Conservation (phyloP, 2,113 vertebrate species). For the Misgurnus mizolepis region DNA sequence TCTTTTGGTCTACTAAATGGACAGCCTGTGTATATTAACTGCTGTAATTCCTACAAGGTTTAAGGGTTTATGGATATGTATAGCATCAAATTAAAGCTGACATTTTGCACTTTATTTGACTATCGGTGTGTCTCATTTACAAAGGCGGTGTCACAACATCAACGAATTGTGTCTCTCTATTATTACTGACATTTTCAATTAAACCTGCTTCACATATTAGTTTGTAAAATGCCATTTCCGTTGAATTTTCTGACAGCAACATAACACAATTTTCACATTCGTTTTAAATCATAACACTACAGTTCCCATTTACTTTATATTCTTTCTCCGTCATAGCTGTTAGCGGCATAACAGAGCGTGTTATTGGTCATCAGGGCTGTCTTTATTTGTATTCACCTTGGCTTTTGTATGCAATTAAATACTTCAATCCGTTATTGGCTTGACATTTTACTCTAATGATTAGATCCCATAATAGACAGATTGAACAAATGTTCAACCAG, state of each 20-base stretch:
- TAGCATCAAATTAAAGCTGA: neutral
- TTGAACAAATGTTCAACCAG: slow-evolving; percentile 1
- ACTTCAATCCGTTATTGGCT: neutral
- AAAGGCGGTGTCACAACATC: neutral
- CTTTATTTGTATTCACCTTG: slow-evolving; percentile 23
- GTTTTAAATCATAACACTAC: neutral
- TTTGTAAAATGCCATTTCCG: neutral
- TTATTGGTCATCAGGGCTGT: neutral
- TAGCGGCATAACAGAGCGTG: neutral
- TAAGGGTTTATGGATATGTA: neutral
- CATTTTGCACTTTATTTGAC: neutral
- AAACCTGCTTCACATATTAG: neutral
- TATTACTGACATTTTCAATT: neutral
- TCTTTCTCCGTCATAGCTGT: neutral
- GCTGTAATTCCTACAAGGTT: neutral
- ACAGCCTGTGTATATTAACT: neutral
- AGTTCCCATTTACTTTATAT: neutral
- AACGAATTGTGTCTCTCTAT: no score
- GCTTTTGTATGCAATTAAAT: slow-evolving; percentile 14
- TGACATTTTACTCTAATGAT: slow-evolving; percentile 22
- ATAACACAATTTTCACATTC: neutral
- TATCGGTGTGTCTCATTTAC: neutral
- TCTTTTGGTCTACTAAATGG: slow-evolving; percentile 1
- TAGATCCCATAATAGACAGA: neutral
- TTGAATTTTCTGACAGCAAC: neutral